These are phyloP conservation scores for Choristoneura rosaceana DNA, from an alignment of 2,888 invertebrate genomes.

Conservation along the genomic window DNA sequence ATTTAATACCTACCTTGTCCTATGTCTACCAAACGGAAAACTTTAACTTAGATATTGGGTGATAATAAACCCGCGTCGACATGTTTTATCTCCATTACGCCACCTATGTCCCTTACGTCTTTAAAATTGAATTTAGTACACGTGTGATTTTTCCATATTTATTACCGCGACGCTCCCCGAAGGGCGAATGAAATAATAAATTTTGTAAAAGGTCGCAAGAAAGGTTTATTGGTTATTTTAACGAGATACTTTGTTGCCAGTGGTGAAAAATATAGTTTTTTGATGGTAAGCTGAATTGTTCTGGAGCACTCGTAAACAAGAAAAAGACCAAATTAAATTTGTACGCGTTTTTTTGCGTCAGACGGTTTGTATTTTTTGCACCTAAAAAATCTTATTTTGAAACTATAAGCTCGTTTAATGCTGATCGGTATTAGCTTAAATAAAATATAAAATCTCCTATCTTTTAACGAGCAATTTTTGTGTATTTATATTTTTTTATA, in stretches of 20 bases:
- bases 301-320: background rate
- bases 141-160: slow-evolving; percentile 53
- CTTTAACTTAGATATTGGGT: background rate
- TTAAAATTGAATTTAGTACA: slow-evolving; percentile 50
- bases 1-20: too few species aligned
- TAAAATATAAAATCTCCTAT: too few species aligned
- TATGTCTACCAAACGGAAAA: too few species aligned
- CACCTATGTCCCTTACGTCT: slow-evolving; percentile 40
- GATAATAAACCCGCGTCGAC: background rate
- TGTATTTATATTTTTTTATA: too few species aligned
- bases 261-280: slow-evolving; percentile 49
- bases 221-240: slow-evolving; percentile 53
- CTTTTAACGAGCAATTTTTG: too few species aligned
- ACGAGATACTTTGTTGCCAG: slow-evolving; percentile 51
- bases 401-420: too few species aligned
- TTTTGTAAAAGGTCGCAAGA: slow-evolving; percentile 56
- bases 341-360: too few species aligned
- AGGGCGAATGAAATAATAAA: slow-evolving; percentile 56
- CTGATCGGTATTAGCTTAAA: too few species aligned
- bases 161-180: slow-evolving; percentile 48
- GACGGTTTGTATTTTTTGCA: too few species aligned
- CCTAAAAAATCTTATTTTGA: too few species aligned
- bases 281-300: slow-evolving; percentile 19
- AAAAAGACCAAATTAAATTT: too few species aligned
- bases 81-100: background rate